These are phyloP conservation scores for Oikopleura dioica DNA, from an alignment of 23 tunicate genomes.

Conservation along the genomic window DNA sequence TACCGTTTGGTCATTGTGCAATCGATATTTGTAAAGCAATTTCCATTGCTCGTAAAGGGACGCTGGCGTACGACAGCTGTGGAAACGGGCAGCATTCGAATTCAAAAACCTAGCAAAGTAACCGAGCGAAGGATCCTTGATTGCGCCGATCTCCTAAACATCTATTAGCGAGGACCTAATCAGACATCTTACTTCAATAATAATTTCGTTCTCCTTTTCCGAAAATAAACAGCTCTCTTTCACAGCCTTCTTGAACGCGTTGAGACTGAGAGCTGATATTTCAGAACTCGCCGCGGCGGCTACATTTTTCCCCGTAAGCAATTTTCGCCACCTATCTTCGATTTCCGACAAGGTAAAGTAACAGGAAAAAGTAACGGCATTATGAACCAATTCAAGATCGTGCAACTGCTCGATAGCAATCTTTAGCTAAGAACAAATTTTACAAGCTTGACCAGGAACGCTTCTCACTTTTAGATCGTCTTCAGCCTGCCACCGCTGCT, in stretches of 20 bases:
- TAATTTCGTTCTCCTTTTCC: background rate
- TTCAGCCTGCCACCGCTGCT: background rate
- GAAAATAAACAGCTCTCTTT: background rate
- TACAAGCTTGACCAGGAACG: no score
- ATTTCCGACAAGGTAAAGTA: background rate
- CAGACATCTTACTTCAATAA: background rate
- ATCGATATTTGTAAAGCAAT: background rate
- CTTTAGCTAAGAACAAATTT: no score
- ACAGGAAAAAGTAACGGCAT: background rate
- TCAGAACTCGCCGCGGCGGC: background rate
- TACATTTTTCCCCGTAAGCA: background rate
- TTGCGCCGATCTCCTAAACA: background rate
- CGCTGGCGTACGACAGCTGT: background rate
- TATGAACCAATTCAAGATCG: background rate
- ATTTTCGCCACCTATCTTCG: background rate
- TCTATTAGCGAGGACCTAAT: background rate
- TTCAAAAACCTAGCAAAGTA: background rate
- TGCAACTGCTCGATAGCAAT: slow-evolving; percentile 2
- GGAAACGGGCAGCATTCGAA: background rate
- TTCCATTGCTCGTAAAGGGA: background rate
- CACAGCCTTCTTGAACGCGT: background rate
- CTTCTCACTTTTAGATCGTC: slow-evolving; percentile 3
- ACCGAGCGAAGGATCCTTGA: background rate
- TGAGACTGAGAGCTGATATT: background rate
- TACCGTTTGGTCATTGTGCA: background rate